These are phyloP conservation scores for Heterodera schachtii DNA, from an alignment of 1,140 invertebrate species.

Conservation along the genomic window DNA sequence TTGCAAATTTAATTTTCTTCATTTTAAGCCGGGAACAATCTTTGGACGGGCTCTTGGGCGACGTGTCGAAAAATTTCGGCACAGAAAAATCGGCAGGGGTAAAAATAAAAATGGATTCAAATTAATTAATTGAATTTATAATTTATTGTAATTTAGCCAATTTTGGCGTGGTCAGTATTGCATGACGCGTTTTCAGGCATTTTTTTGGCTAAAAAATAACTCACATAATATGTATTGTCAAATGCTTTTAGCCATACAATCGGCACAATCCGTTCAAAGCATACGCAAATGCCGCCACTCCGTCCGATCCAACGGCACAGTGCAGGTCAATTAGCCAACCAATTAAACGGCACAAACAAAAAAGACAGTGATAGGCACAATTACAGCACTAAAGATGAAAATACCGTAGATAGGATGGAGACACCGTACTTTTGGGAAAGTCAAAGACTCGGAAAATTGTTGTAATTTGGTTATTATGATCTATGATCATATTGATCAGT, in stretches of 20 bases:
- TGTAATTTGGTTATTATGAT: no score
- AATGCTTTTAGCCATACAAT: slow-evolving; percentile 58
- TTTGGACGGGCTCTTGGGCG: slow-evolving; percentile 64
- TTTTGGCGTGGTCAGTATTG: slow-evolving; percentile 63
- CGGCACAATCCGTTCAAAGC: slow-evolving; percentile 62
- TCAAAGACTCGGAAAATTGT: no score
- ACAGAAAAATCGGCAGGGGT: slow-evolving; percentile 62
- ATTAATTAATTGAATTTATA: neutral
- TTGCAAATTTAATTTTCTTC: neutral
- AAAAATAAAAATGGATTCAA: neutral
- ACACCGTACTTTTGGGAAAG: no score
- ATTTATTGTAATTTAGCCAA: slow-evolving; percentile 45
- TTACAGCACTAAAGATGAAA: no score
- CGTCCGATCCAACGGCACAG: slow-evolving; percentile 46
- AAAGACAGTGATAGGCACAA: no score
- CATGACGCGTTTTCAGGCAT: slow-evolving; percentile 54
- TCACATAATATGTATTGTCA: no score
- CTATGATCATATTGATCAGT: no score
- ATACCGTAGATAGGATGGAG: no score
- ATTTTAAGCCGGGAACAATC: slow-evolving; percentile 49
- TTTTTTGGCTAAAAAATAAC: no score
- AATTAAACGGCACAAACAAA: slow-evolving; percentile 18
- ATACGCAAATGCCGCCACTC: slow-evolving; percentile 41
- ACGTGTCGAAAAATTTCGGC: slow-evolving; percentile 62
- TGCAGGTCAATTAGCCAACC: slow-evolving; percentile 44